Conservation (phyloP, 2,797 vertebrate genomes). For the Neomorphus geoffroyi region DNA sequence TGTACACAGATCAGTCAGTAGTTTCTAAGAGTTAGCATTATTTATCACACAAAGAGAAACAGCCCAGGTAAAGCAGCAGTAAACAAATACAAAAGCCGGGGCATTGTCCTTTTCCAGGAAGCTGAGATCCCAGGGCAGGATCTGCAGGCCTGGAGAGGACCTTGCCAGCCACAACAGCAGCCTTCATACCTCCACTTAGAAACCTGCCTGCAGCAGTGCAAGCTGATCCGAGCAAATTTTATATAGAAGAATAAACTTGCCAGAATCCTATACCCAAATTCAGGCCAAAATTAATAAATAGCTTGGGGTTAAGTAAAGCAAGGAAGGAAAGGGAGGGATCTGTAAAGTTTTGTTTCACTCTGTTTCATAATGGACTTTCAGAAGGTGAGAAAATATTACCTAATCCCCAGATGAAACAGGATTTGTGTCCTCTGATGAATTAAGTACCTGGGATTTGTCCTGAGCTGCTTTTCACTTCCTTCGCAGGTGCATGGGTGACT, state of each 20-base stretch:
- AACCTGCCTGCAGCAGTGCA: not conserved
- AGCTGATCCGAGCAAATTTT: not conserved
- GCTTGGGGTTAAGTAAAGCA: not conserved
- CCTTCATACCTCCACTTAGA: not conserved
- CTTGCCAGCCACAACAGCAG: not conserved
- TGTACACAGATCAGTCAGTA: not conserved
- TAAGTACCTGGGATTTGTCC: not conserved
- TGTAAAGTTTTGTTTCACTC: not conserved
- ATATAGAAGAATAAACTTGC: not conserved
- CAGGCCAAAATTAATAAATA: not conserved
- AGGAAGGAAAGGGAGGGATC: not conserved
- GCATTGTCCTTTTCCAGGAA: not conserved
- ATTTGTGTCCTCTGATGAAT: not conserved
- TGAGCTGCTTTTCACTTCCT: not conserved
- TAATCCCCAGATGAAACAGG: not conserved
- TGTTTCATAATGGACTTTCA: not conserved
- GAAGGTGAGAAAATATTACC: not conserved
- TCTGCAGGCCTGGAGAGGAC: not conserved
- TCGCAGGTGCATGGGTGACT: accelerated
- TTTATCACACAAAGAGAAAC: not conserved
- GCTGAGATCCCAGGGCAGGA: not conserved
- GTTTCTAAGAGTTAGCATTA: not conserved
- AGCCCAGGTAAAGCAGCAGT: not conserved
- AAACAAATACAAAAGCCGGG: not conserved
- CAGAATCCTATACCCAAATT: not conserved